Base-by-base conservation (phyloP, 1,140 invertebrate genomes). In the Drosophila biarmipes region DNA sequence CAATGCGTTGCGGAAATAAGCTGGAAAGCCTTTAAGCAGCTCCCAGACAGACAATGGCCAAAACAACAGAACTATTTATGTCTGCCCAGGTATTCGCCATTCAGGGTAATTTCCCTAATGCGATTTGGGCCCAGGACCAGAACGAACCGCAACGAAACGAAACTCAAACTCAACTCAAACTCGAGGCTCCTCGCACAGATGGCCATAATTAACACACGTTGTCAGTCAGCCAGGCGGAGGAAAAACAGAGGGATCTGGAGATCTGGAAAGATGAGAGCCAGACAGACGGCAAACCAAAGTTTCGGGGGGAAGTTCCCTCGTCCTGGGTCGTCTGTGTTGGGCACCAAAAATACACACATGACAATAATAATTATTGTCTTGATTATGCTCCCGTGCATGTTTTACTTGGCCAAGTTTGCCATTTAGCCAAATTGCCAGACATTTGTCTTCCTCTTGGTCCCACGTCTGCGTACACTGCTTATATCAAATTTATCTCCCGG, bases 341-440 rank as follows among this genome's bases (percentile, higher is more conserved):
- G 59, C 38, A 37, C 56, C 61, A 56, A 82, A 49, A 84, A 84
- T 84, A 84, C 80, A 87, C 84, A 84, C 84, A 89, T 89, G 84
- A 89, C 84, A 89, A 89, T 89, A 89, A 87, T 87, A 82, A 87
- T 89, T 89, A 89, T 89, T 89, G 84, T 89, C 84, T 84, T 89
- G 80, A 89, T 89, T 89, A 84, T 89, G 84, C 84, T 89, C 84
- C 72, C 75, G 79, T 84, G 84, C 76, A 80, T 89, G 84, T 80
- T 89, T 89, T 89, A 80, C 79, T 89, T 78, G 75, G 75, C 67
- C 68, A 71, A 74, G 80, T 89, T 73, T 84, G 84, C 80, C 76
- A 89, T 89, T 89, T 89, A 89, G 84, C 84, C 80, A 89, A 89
- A 89, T 89, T 89, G 85, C 79, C 84, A 89, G 80, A 90, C 84